A percentile compares a stretch with the other conserved stretches of the same genome.
These are phyloP conservation scores for rat (Rattus norvegicus) DNA, from an alignment of 2,113 vertebrate species.

Conservation along the genomic window DNA sequence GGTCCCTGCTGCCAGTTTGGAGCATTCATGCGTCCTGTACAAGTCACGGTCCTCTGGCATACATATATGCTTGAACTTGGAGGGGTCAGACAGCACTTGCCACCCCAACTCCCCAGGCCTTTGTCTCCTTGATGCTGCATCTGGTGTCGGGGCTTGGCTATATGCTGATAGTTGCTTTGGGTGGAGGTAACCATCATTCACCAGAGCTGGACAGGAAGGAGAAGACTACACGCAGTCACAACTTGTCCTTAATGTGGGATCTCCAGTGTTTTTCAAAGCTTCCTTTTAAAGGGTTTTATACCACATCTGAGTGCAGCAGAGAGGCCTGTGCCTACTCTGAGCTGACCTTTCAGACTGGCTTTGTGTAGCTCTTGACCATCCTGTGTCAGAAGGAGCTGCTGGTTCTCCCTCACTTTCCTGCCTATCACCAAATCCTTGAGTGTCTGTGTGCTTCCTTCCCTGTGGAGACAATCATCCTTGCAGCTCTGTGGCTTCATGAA, in stretches of 20 bases:
- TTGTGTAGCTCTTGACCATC: background rate
- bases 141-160: background rate
- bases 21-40: background rate
- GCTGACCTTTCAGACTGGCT: background rate
- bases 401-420: fast-evolving
- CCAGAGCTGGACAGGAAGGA: background rate
- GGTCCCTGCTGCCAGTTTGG: background rate
- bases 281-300: background rate
- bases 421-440: too few species aligned
- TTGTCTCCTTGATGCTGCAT: background rate
- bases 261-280: background rate
- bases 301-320: background rate
- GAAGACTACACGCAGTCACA: background rate
- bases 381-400: background rate
- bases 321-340: background rate
- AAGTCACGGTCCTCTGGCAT: background rate
- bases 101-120: background rate
- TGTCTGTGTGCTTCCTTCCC: background rate
- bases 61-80: background rate
- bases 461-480: background rate
- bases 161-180: background rate
- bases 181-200: background rate
- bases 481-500: too few species aligned
- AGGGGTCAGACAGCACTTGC: background rate
- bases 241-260: background rate